A percentile compares a stretch with the other conserved stretches of the same genome.
These are phyloP conservation scores for Dicaeum eximium DNA, from an alignment of 2,113 vertebrate species.

Conservation along the genomic window DNA sequence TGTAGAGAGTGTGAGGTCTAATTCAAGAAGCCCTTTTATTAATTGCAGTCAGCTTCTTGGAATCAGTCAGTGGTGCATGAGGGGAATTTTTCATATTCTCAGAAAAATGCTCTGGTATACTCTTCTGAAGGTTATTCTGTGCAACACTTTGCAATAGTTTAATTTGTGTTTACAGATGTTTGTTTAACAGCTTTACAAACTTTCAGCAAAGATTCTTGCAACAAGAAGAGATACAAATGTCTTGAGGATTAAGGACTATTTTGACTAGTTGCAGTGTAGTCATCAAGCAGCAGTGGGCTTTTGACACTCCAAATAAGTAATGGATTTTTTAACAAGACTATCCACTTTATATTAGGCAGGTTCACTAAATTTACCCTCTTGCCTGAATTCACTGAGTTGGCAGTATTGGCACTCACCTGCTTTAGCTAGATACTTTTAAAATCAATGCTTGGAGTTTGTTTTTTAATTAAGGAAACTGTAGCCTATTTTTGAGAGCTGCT, in stretches of 20 bases:
- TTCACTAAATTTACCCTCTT: neutral
- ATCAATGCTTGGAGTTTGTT: neutral
- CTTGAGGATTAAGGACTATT: neutral
- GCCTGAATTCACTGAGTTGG: neutral
- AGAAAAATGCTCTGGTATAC: neutral
- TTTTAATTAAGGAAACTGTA: neutral
- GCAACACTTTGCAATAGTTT: neutral
- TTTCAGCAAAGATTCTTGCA: neutral
- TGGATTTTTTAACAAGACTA: neutral
- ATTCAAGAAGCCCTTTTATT: neutral
- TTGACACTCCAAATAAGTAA: neutral
- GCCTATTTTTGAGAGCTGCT: neutral
- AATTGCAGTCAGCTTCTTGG: neutral
- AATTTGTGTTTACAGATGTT: neutral
- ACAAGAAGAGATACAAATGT: neutral
- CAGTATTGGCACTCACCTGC: neutral
- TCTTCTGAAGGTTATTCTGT: neutral
- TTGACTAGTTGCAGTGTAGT: neutral
- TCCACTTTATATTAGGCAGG: neutral
- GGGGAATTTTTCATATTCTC: neutral
- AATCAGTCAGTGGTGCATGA: neutral
- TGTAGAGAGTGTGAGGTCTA: neutral
- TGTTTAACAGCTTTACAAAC: neutral
- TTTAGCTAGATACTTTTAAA: neutral
- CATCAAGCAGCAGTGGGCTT: neutral